phyloP scores from a whole-genome alignment of 2,113 vertebrate species.

The Platichthys stellatus region DNA sequence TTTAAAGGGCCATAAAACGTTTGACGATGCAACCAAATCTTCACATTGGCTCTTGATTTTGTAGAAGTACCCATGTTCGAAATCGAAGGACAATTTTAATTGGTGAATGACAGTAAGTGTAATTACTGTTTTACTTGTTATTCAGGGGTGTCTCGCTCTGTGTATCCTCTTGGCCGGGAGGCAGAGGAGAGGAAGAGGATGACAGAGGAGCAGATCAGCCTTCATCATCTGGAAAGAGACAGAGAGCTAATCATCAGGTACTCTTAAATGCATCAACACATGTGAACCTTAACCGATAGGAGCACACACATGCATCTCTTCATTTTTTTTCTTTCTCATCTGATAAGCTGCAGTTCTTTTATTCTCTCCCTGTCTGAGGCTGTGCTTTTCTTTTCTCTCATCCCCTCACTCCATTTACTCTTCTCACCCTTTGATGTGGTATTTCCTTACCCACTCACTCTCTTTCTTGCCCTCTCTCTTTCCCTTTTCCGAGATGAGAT shows the following conservation, averaged over 20 bases:
- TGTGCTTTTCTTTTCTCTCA: conserved; percentile 59
- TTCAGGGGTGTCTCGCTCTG: conserved; percentile 80
- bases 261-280: conserved; percentile 15
- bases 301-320: conserved; percentile 29
- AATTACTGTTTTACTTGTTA: not conserved
- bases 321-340: conserved; percentile 46
- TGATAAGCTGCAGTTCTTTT: conserved; percentile 69
- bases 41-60: no score
- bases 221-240: conserved; percentile 84
- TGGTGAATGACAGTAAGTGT: not conserved
- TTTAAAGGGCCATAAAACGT: not conserved
- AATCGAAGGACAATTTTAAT: not conserved
- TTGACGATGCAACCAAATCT: not conserved
- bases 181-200: conserved; percentile 88
- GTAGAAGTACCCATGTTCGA: no score
- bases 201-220: conserved; percentile 89
- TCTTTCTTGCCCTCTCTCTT: conserved; percentile 32
- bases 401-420: conserved; percentile 73
- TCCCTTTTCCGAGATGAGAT: conserved; percentile 66
- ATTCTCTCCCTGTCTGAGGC: conserved; percentile 63
- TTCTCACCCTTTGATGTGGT: conserved; percentile 78
- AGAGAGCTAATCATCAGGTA: conserved; percentile 92
- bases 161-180: conserved; percentile 89
- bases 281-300: not conserved
- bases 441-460: conserved; percentile 57